Percentiles rank a stretch among this genome's conserved stretches.
phyloP scores from a whole-genome alignment of 2,797 vertebrate species.

The Fistularia commersonii region DNA sequence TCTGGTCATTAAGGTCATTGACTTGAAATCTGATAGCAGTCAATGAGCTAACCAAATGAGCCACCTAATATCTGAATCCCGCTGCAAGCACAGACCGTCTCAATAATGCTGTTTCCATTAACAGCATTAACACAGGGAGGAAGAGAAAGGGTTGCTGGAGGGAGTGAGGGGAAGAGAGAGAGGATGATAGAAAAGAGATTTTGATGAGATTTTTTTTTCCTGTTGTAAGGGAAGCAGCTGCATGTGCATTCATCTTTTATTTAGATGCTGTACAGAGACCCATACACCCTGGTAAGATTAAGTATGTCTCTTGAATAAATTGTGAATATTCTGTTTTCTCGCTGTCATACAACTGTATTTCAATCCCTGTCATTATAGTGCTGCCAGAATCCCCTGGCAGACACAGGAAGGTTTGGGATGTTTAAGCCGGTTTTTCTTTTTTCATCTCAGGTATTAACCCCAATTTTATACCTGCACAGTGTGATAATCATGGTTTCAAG shows the following conservation, averaged over 20 bases:
- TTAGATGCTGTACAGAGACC: slow-evolving; percentile 53
- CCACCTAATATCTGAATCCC: slow-evolving; percentile 67
- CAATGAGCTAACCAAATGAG: slow-evolving; percentile 73
- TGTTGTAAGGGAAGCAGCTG: slow-evolving; percentile 42
- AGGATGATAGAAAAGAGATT: slow-evolving; percentile 53
- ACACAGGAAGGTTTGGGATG: slow-evolving; percentile 66
- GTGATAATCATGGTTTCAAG: slow-evolving; percentile 73
- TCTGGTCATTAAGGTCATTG: slow-evolving; percentile 68
- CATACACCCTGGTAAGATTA: slow-evolving; percentile 54
- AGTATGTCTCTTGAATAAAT: slow-evolving; percentile 63
- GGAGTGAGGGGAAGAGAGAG: slow-evolving; percentile 21
- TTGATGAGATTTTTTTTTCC: slow-evolving; percentile 43
- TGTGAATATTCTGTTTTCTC: slow-evolving; percentile 57
- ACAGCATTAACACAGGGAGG: slow-evolving; percentile 39
- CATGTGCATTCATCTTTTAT: slow-evolving; percentile 57
- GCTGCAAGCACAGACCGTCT: slow-evolving; percentile 52
- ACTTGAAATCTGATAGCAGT: slow-evolving; percentile 72
- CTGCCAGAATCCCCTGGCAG: slow-evolving; percentile 68
- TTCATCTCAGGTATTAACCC: slow-evolving; percentile 79
- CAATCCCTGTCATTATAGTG: slow-evolving; percentile 55
- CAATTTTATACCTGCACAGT: slow-evolving; percentile 75
- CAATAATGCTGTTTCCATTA: slow-evolving; percentile 57
- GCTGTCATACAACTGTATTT: slow-evolving; percentile 56
- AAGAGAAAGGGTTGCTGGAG: slow-evolving; percentile 13
- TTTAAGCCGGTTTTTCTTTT: slow-evolving; percentile 77